Base-by-base conservation (phyloP, 1,140 invertebrate species). In the Drosophila pandora region DNA sequence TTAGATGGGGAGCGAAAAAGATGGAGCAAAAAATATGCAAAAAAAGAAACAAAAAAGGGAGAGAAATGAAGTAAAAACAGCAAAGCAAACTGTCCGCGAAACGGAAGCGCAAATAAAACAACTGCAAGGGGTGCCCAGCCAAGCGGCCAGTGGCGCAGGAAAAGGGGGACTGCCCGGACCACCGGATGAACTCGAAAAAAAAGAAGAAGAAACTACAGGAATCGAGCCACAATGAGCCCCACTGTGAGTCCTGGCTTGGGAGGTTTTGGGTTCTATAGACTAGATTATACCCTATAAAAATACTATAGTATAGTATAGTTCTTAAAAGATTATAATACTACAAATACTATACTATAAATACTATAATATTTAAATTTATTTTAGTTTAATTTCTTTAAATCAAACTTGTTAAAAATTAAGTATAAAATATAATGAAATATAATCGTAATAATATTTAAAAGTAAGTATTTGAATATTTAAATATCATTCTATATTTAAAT, bases 51-150 rank as follows among this genome's bases (percentile, higher is more conserved):
- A 65, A 49, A 68, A 68, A 37, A 76, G 76, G 63, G 10, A 72
- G 37, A 60, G 71, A 67, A 59, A 76, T 76, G 50, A 68, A 76
- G 72, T 74, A 80, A 80, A 84, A 85, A 85, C 63, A 77, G 82
- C 65, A 85, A 71, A 85, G 82, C 83, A 85, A 85, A 85, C 82
- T 87, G 82, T 87, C 82, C 82, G 82, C 78, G 82, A 87, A 87
- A 87, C 82, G 82, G 82, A 85, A 85, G 61, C 78, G 50, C 58
- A 85, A 78, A 85, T 85, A 85, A 85, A 85, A 85, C 78, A 85
- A 87, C 78, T 81, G 82, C 82, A 76, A 62, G 48, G 76, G 72
- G 72, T 65, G 58, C 47, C 69, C 60, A 58, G 60, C 58, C 52
- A 79, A 67, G 55, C 57, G 52, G 45, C 13, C 68, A 57, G 45